Evolutionary conservation across 2,797 vertebrate genomes (phyloP).

Genomic region (Muscicapa comitata): DNA sequence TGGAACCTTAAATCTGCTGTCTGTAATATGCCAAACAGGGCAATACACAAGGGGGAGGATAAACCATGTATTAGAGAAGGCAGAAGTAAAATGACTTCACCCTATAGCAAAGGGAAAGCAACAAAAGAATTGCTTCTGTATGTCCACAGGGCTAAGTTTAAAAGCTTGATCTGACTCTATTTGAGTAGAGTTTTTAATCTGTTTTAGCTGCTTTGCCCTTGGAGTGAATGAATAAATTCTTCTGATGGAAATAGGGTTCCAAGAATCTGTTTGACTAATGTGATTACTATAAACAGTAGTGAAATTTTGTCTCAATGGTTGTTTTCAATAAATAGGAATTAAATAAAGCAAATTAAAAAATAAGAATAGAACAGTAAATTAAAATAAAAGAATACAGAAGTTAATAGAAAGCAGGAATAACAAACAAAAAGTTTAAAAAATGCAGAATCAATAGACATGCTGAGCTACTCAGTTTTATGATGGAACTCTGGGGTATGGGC

Average conservation of each 20-base stretch:
- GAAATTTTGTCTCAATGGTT: slow-evolving; percentile 47
- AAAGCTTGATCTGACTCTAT: not conserved
- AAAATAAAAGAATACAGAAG: not conserved
- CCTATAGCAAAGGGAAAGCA: not conserved
- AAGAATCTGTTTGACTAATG: slow-evolving; percentile 38
- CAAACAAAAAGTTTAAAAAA: not conserved
- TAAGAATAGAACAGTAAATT: slow-evolving; percentile 2
- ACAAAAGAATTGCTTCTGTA: not conserved
- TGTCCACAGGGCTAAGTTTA: not conserved
- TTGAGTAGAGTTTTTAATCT: slow-evolving; percentile 37
- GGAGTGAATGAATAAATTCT: slow-evolving; percentile 30
- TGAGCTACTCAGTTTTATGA: slow-evolving; percentile 66
- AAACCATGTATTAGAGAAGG: not conserved
- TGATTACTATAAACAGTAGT: slow-evolving; percentile 9
- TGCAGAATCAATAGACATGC: slow-evolving; percentile 42
- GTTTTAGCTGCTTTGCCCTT: slow-evolving; percentile 21
- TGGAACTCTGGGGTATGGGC: slow-evolving; percentile 27
- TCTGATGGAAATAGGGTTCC: not conserved
- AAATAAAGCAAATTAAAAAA: slow-evolving; percentile 5
- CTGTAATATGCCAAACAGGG: not conserved
- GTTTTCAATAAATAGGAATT: slow-evolving; percentile 1
- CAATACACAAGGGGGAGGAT: not conserved
- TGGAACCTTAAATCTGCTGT: not conserved
- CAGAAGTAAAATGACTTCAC: not conserved
- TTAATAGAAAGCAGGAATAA: slow-evolving; percentile 37